Conservation (phyloP, 64 coral and sea anemone genomes). For the Actinia equina region DNA sequence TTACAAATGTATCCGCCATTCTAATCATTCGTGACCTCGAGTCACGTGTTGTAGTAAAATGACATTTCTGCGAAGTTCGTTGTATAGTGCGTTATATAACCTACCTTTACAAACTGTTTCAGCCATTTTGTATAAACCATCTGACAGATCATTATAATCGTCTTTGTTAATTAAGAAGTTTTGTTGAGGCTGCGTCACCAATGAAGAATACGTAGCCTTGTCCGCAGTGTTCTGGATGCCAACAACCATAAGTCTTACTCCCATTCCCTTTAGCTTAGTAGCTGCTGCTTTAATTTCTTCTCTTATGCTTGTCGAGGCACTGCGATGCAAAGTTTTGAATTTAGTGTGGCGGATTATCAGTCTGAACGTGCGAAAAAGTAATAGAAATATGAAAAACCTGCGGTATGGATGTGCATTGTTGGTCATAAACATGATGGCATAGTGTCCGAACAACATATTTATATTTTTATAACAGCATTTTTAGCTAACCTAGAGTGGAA, state of each 20-base stretch:
- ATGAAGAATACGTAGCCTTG: constrained; percentile 1
- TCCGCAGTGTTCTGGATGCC: constrained; percentile 18
- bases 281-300: constrained; percentile 14
- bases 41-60: too few species aligned
- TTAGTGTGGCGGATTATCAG: too few species aligned
- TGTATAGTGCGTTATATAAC: background rate
- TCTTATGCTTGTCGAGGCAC: constrained; percentile 16
- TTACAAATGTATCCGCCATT: too few species aligned
- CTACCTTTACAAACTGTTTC: constrained; percentile 9
- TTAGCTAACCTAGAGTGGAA: too few species aligned
- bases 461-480: too few species aligned
- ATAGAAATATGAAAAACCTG: too few species aligned
- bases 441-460: too few species aligned
- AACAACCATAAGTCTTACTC: constrained; percentile 31
- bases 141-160: constrained; percentile 10
- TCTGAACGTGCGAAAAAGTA: too few species aligned
- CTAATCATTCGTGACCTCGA: too few species aligned
- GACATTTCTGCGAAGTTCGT: too few species aligned
- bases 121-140: constrained; percentile 7
- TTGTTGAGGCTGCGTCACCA: constrained; percentile 23
- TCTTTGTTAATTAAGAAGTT: constrained; percentile 20
- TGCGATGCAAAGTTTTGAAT: background rate
- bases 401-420: too few species aligned
- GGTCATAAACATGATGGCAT: too few species aligned
- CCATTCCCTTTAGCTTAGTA: constrained; percentile 38